A percentile compares a stretch with the other conserved stretches of the same genome.
Conservation (phyloP, 2,888 invertebrate species). For the Sminthurinus aureus region DNA sequence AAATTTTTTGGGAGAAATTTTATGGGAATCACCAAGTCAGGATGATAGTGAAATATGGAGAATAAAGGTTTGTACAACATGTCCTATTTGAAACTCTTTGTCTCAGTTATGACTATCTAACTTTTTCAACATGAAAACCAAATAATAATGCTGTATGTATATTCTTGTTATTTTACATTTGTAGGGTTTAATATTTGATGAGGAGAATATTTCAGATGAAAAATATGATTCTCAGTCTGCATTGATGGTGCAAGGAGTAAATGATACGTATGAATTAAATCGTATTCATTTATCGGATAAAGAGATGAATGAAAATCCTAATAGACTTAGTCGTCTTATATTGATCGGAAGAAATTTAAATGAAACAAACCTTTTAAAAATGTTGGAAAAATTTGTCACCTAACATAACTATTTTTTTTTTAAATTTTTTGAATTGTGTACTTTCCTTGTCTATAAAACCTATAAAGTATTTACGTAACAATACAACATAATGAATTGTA, state of each 20-base stretch:
- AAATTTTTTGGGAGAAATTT: slow-evolving; percentile 51
- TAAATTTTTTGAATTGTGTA: too few relatives aligned
- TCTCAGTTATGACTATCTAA: not conserved
- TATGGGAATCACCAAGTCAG: slow-evolving; percentile 50
- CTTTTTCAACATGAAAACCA: not conserved
- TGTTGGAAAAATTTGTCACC: not conserved
- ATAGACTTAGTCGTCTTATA: slow-evolving; percentile 35
- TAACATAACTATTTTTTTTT: not conserved
- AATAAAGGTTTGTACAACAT: slow-evolving; percentile 35
- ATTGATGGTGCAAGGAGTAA: slow-evolving; percentile 59
- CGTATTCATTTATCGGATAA: not conserved
- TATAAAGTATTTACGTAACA: too few relatives aligned
- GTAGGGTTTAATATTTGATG: slow-evolving; percentile 46
- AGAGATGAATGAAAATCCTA: slow-evolving; percentile 18
- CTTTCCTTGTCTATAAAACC: too few relatives aligned
- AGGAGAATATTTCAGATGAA: slow-evolving; percentile 12
- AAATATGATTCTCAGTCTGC: slow-evolving; percentile 23
- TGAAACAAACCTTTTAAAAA: not conserved
- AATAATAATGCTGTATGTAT: slow-evolving; percentile 16
- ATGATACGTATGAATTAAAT: slow-evolving; percentile 57
- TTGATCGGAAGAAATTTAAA: slow-evolving; percentile 37
- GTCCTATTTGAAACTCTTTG: not conserved
- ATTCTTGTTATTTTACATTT: not conserved
- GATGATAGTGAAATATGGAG: slow-evolving; percentile 37
- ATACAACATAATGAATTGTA: too few relatives aligned